These are phyloP conservation scores for Cydia splendana DNA, from an alignment of 1,140 invertebrate species.

Conservation along the genomic window DNA sequence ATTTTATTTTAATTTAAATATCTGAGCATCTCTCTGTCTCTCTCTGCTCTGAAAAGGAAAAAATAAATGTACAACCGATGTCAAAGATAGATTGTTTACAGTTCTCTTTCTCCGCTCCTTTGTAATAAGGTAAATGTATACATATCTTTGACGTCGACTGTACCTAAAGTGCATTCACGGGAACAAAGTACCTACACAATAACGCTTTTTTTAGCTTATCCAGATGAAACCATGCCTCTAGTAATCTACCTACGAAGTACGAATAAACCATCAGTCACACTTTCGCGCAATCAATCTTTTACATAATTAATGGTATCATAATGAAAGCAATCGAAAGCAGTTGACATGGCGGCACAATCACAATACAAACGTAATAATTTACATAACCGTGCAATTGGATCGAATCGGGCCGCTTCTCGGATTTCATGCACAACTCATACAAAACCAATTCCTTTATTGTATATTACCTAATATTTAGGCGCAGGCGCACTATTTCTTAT, in stretches of 20 bases:
- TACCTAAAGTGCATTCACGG: no score
- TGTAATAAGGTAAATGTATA: no score
- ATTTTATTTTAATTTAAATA: no score
- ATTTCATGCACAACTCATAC: not conserved
- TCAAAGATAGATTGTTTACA: no score
- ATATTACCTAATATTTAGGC: no score
- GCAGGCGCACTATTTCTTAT: no score
- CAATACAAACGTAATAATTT: slow-evolving; percentile 26
- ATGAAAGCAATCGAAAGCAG: slow-evolving; percentile 33
- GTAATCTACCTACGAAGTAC: not conserved
- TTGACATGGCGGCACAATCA: slow-evolving; percentile 30
- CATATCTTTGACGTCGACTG: no score
- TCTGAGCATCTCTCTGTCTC: no score
- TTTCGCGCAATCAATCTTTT: slow-evolving; percentile 37
- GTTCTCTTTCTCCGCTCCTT: no score
- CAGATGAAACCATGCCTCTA: slow-evolving; percentile 19
- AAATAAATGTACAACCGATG: no score
- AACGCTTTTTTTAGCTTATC: not conserved
- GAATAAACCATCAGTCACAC: not conserved
- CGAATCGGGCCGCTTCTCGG: not conserved
- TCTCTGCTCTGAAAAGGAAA: no score
- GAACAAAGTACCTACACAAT: not conserved
- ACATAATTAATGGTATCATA: slow-evolving; percentile 37
- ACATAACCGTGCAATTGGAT: slow-evolving; percentile 25
- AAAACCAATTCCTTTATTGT: no score